Evolutionary conservation across 2,888 invertebrate genomes (phyloP).

Genomic region (Metacarcinus magister): DNA sequence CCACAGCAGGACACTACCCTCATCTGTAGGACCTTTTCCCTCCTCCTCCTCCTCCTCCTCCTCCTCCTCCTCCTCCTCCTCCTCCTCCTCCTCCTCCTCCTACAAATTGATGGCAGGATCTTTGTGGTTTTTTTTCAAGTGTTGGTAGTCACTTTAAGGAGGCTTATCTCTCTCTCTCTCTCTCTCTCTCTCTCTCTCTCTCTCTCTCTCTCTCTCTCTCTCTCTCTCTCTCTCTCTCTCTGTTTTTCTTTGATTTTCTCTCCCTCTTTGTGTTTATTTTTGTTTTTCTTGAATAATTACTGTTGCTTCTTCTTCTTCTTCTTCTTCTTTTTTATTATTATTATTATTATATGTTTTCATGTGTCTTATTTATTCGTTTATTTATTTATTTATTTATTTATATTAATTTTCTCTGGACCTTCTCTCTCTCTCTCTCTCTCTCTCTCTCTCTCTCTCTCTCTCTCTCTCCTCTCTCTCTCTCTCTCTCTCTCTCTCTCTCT

Average conservation of each 20-base stretch:
- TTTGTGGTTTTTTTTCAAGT: not conserved
- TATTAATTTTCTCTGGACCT: not conserved
- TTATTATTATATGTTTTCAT: not conserved
- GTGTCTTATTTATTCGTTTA: not conserved
- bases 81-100: constrained; percentile 38
- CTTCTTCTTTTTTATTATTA: not conserved
- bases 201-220: constrained; percentile 31
- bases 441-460: not conserved
- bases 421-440: constrained; percentile 7
- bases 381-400: not conserved
- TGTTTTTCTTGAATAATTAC: not conserved
- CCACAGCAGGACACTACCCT: not conserved
- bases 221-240: not conserved
- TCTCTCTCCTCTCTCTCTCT: not conserved
- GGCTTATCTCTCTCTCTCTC: not conserved
- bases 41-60: not conserved
- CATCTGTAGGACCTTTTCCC: not conserved
- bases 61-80: not conserved
- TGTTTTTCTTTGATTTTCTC: not conserved
- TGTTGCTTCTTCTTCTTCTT: not conserved
- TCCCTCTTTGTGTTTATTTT: not conserved
- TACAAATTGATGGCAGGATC: not conserved
- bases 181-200: constrained; percentile 38
- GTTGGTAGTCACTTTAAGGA: not conserved
- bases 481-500: not conserved